phyloP scores from a whole-genome alignment of 1,140 invertebrate species.

The Potamilus streckersoni region DNA sequence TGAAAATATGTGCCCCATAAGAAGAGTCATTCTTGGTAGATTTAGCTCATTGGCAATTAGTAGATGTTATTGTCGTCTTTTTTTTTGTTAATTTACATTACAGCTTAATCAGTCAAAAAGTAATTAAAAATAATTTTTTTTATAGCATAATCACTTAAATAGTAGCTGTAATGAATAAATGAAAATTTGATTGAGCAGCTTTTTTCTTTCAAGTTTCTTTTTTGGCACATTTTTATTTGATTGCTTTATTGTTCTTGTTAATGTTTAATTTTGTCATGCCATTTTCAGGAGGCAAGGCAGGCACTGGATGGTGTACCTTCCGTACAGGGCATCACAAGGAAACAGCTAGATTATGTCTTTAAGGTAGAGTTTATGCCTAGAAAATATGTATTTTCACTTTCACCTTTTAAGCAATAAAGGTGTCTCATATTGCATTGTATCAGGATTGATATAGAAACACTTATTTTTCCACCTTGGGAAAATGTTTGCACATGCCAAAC shows the following conservation, averaged over 20 bases:
- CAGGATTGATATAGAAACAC: too few relatives aligned
- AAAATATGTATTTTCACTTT: too few relatives aligned
- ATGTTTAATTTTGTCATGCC: background rate
- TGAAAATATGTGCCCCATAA: too few relatives aligned
- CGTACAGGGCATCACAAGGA: conserved; percentile 53
- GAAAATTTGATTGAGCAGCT: background rate
- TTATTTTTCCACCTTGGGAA: too few relatives aligned
- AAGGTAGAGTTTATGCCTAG: conserved; percentile 42
- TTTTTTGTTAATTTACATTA: too few relatives aligned
- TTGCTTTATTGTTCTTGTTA: background rate
- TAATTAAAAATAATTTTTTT: background rate
- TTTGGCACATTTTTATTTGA: background rate
- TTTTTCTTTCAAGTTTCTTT: background rate
- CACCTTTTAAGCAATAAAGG: too few relatives aligned
- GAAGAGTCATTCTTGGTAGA: too few relatives aligned
- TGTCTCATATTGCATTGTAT: too few relatives aligned
- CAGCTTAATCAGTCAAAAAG: too few relatives aligned
- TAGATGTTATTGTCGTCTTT: too few relatives aligned
- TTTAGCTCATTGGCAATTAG: too few relatives aligned
- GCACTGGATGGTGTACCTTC: conserved; percentile 61
- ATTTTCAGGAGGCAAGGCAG: conserved; percentile 51
- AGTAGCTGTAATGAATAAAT: background rate
- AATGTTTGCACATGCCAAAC: too few relatives aligned
- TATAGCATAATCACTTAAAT: background rate
- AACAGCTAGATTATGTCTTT: conserved; percentile 65